Evolutionary conservation across 2,797 vertebrate species (phyloP), one percentile per base, ranked within the genome.

Genomic region (Numenius phaeopus): DNA sequence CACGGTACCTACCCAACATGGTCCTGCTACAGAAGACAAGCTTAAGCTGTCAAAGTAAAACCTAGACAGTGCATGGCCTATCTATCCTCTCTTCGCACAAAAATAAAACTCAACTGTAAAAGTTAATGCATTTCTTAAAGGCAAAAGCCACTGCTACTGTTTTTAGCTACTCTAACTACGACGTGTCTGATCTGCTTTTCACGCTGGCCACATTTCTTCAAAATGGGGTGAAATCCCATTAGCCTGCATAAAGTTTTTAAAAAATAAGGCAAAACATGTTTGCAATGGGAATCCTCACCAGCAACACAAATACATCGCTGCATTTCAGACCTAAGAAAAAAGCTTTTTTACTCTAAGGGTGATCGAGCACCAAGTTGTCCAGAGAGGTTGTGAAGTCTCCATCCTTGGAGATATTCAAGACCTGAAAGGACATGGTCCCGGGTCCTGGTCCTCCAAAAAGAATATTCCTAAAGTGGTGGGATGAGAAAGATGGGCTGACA

Each of bases 271-370:
- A 44, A 69, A 83, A 34, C 21, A 12, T 6, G 24, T 50, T 70
- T 49, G 69, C 16, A 14, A 7, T 8, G 20, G 18, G 46, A 83
- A 75, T 61, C 52, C 72, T 66, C 58, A 20, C n/a, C 54, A 54
- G 49, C 18, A 44, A 22, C 9, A 24, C 8, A 34, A 69, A n/a
- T 7, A 34, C 4, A 32, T 2, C 0, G 0, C 22, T 10, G 26
- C 13, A 5, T 71, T 70, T 71, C 21, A 37, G 82, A 52, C 12
- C 21, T 16, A 12, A 69, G 17, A 40, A 81, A 77, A 61, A 57
- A 23, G 2, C 3, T 14, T 7, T 22, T 73, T 55, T 39, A 7
- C 22, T 23, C 26, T 19, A 78, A 14, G 19, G 29, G 32, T 20
- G 16, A 39, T 11, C 0, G 3, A 75, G 44, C 32, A 70, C 32